Base-by-base conservation (phyloP, 2,888 invertebrate species). In the Xestia c-nigrum region DNA sequence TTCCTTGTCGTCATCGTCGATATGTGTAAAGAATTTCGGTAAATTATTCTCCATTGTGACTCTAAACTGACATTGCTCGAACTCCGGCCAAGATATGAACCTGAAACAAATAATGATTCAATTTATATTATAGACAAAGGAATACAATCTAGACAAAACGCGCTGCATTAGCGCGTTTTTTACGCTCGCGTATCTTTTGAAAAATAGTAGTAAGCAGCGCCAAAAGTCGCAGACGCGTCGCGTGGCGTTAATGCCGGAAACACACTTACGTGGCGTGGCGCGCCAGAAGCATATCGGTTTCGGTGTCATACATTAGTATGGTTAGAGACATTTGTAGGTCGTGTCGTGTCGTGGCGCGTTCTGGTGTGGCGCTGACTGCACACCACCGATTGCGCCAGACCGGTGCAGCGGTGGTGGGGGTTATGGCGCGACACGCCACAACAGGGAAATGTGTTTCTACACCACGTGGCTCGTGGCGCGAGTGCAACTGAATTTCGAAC, bases 11-110 rank as follows among this genome's bases (percentile, higher is more conserved):
- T 94, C 93, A 31, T 92, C 92, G 72, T 94, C 94, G 6, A 94
- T 88, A 47, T 92, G 91, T 9, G 94, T 90, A 3, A 96, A 92
- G 78, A 91, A 94, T 80, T 95, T 96, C 0, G 96, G 96, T 85
- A 98, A 91, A 87, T 97, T 97, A 83, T 97, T 97, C 89, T 98
- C 98, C 92, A 98, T 96, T 21, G 98, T 97, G 4, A 97, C 96
- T 79, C 97, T 93, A 90, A 98, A 98, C 21, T 97, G 97, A 85
- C 97, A 97, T 73, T 97, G 97, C 19, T 96, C 93, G 89, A 97
- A 98, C 88, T 97, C 97, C 4, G 98, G 97, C 97, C 97, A 97
- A 7, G 97, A 96, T 75, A 97, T 94, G 91, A 97, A 97, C 84
- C 96, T 96, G 90, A 75, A 94, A 94, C 59, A 80, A 78, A 72